Evolutionary conservation across 2,113 vertebrate genomes (phyloP).

Genomic region (Pedionomus torquatus): DNA sequence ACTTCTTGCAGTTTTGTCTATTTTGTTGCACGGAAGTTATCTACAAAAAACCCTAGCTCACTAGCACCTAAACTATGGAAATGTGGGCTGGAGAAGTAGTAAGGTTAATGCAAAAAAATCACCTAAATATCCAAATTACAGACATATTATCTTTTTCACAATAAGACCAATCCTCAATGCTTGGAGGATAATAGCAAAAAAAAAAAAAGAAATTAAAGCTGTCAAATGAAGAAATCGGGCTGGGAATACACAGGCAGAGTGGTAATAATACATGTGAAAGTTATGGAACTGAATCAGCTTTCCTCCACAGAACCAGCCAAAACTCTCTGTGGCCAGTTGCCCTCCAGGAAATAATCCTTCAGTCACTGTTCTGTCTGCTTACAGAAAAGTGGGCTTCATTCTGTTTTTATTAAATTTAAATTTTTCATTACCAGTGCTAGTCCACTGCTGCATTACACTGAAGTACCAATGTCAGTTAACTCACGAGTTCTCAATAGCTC

Average conservation of each 20-base stretch:
- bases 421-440: conserved; percentile 9
- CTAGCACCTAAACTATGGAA: background rate
- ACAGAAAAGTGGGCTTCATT: background rate
- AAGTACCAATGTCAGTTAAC: background rate
- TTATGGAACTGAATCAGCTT: background rate
- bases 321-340: background rate
- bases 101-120: background rate
- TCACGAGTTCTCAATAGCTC: background rate
- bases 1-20: background rate
- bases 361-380: background rate
- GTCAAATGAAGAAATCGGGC: background rate
- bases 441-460: background rate
- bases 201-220: conserved; percentile 38
- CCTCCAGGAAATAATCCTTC: conserved; percentile 37
- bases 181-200: background rate
- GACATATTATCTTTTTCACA: background rate
- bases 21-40: background rate
- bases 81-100: background rate
- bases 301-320: background rate
- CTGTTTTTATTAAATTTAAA: background rate
- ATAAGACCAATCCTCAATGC: background rate
- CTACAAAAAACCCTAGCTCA: background rate
- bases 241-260: background rate
- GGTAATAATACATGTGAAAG: background rate
- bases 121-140: background rate